Evolutionary conservation across 2,797 vertebrate genomes (phyloP), one percentile per base, ranked within the genome.

Genomic region (Mus spretus): DNA sequence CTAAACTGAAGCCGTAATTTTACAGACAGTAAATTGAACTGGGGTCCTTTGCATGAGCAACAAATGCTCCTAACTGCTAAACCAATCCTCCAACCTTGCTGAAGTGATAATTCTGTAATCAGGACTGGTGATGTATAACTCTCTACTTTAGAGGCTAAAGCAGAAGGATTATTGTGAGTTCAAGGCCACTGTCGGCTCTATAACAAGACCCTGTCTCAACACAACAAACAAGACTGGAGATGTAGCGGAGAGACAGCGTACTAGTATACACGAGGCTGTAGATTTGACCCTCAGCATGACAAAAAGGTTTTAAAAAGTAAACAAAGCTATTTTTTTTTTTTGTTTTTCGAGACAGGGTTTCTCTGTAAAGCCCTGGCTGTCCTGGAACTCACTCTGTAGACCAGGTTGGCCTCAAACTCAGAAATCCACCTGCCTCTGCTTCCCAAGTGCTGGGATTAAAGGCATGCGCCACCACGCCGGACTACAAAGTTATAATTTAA

Each of bases 1-100:
- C 83, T 93, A 87, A 84, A 75, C 40, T 94, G 37, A 96, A 96
- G 83, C 85, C 14, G 47, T 70, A 93, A 93, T 96, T 78, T 70
- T 88, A 75, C 26, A 88, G 67, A 72, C 15, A 28, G n/a, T 74
- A 20, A 67, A 67, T 24, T 50, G 31, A 67, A 85, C 40, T 31
- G 1, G 4, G 61, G 61, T 50, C 82, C 82, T 34, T 86, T 70
- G 34, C 31, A 55, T 70, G 34, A 70, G 3, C 31, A 86, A 26
- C 22, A 55, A 72, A 72, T 37, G 22, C 50, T 87, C 8, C 70
- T 86, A 37, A 86, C 47, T 53, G 13, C 44, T 37, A 24, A 72
- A 37, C 22, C 31, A 72, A 70, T 50, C n/a, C 31, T 17, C 47
- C 13, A 37, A 34, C 4, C 84, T 67, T 34, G n/a, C 63, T 70